Evolutionary conservation across 2,888 invertebrate genomes (phyloP), one percentile per base, ranked within the genome.

Genomic region (Eretmocerus hayati): DNA sequence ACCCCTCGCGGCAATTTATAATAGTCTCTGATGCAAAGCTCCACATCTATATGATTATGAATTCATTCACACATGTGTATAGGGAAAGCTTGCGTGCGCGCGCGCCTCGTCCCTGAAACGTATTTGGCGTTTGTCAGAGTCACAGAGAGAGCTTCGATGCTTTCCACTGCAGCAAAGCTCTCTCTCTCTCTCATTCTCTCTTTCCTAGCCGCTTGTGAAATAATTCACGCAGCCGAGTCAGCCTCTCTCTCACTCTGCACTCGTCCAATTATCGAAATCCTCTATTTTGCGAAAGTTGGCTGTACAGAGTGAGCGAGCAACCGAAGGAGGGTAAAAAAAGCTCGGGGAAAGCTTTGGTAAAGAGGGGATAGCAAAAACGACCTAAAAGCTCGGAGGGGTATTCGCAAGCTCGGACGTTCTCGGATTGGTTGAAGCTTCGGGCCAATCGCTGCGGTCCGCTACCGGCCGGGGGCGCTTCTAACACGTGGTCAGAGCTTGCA

Each of bases 371-470:
- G 33, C 9, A 16, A 33, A 16, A 31, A n/a, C n/a, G 37, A n/a
- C 37, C 18, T 37, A 42, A 48, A 48, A 42, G 42, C 11, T 6
- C n/a, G 18, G 31, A 16, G 6, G 36, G 9, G 9, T 11, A 15
- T 45, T 16, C 30, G 9, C 33, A 40, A 42, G 46, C 33, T 23
- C 33, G n/a, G n/a, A n/a, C n/a, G n/a, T n/a, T n/a, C n/a, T n/a
- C n/a, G 42, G 46, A 62, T 65, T 64, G 64, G 65, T 18, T 36
- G 19, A 5, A 5, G 3, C 9, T 3, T 2, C 37, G 39, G 56
- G 54, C 68, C 67, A 67, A 69, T 69, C 48, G 54, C 50, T 42
- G 45, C 59, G 35, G 60, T 63, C n/a, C 62, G 63, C 62, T n/a
- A n/a, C n/a, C n/a, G n/a, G n/a, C n/a, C n/a, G n/a, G n/a, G n/a